Conservation (phyloP, 2,797 vertebrate genomes). For the Gastrophryne carolinensis region DNA sequence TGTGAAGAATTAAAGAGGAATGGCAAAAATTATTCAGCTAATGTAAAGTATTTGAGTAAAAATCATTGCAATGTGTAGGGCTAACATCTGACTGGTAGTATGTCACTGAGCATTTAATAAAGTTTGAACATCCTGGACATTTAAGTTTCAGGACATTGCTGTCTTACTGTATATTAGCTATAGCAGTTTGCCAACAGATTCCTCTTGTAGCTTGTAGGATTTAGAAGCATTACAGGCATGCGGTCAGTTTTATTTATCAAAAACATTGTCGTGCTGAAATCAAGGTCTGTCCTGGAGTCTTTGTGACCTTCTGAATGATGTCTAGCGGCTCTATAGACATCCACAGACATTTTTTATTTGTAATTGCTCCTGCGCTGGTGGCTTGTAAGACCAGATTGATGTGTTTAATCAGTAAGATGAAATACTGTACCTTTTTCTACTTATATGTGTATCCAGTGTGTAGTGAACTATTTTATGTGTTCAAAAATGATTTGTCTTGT, state of each 20-base stretch:
- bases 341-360: neutral
- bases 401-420: slow-evolving; percentile 17
- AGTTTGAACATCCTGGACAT: too few relatives aligned
- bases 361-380: neutral
- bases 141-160: too few relatives aligned
- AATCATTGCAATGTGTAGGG: too few relatives aligned
- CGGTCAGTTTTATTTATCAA: slow-evolving; percentile 9
- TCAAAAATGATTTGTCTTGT: too few relatives aligned
- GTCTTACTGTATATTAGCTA: too few relatives aligned
- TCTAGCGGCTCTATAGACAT: neutral
- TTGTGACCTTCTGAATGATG: neutral
- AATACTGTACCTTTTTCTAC: neutral
- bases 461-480: too few relatives aligned
- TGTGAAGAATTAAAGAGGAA: too few relatives aligned
- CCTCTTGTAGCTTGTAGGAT: slow-evolving; percentile 4
- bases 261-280: neutral
- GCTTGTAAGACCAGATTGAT: slow-evolving; percentile 14
- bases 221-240: neutral
- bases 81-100: too few relatives aligned
- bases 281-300: neutral
- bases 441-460: too few relatives aligned
- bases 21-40: too few relatives aligned
- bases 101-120: too few relatives aligned
- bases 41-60: too few relatives aligned
- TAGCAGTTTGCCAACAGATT: neutral